phyloP scores from a whole-genome alignment of 2,888 invertebrate genomes.

The Eristalis arbustorum region DNA sequence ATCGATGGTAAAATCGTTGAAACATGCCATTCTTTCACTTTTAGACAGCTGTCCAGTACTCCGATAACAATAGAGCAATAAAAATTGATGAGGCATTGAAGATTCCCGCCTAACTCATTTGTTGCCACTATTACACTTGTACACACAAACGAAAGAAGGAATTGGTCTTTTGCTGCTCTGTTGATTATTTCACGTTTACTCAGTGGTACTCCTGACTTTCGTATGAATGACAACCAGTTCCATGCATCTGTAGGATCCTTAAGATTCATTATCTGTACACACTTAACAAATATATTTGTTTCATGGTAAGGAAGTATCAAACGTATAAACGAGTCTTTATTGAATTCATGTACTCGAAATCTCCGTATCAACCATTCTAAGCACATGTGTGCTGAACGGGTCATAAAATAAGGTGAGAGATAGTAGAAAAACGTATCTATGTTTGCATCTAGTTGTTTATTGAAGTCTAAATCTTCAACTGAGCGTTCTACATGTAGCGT shows the following conservation, averaged over 20 bases:
- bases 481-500: slow-evolving; percentile 91
- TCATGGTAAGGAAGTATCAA: slow-evolving; percentile 96
- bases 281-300: slow-evolving; percentile 91
- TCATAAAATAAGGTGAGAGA: slow-evolving; percentile 93
- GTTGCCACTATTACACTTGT: slow-evolving; percentile 83
- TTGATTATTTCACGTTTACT: slow-evolving; percentile 87
- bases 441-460: slow-evolving; percentile 86
- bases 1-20: slow-evolving; percentile 86
- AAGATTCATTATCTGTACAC: slow-evolving; percentile 88
- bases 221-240: slow-evolving; percentile 88
- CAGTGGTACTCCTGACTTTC: slow-evolving; percentile 88
- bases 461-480: slow-evolving; percentile 87
- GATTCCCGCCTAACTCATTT: slow-evolving; percentile 81
- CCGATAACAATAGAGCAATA: slow-evolving; percentile 89
- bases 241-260: slow-evolving; percentile 84
- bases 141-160: slow-evolving; percentile 85
- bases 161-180: slow-evolving; percentile 84
- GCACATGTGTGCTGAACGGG: slow-evolving; percentile 91
- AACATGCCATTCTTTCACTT: slow-evolving; percentile 84
- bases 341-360: slow-evolving; percentile 93
- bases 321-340: slow-evolving; percentile 89
- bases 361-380: slow-evolving; percentile 97
- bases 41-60: slow-evolving; percentile 83
- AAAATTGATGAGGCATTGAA: slow-evolving; percentile 89
- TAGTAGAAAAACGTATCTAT: slow-evolving; percentile 90